Percentiles rank a stretch among this genome's conserved stretches.
These are phyloP conservation scores for Belgica antarctica DNA, from an alignment of 2,888 invertebrate species.

Conservation along the genomic window DNA sequence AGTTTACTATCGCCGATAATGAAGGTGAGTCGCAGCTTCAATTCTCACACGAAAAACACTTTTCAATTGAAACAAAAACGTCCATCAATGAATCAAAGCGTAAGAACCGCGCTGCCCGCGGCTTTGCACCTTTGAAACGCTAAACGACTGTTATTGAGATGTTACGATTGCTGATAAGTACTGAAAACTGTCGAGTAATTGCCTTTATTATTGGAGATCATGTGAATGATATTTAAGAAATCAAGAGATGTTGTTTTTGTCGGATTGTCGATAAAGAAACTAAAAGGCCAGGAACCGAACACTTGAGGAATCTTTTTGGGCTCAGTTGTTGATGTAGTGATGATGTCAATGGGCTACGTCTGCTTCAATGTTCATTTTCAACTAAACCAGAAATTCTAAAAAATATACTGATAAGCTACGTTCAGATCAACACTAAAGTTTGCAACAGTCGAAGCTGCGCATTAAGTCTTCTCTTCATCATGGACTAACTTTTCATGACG, in stretches of 20 bases:
- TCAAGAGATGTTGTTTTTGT: not conserved
- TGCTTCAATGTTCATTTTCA: too few relatives aligned
- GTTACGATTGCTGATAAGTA: conserved; percentile 14
- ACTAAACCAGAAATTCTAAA: too few relatives aligned
- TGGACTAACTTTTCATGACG: too few relatives aligned
- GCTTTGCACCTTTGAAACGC: not conserved
- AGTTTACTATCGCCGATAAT: not conserved
- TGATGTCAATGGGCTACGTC: too few relatives aligned
- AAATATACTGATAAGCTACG: too few relatives aligned
- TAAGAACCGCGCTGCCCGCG: not conserved
- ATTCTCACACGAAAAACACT: not conserved
- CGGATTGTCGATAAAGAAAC: not conserved
- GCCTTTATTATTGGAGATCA: conserved; percentile 17
- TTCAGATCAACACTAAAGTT: too few relatives aligned
- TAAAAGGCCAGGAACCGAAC: conserved; percentile 15
- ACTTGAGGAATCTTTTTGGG: not conserved
- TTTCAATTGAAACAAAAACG: not conserved
- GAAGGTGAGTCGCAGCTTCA: not conserved
- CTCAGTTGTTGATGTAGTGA: too few relatives aligned
- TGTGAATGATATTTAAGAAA: conserved; percentile 17
- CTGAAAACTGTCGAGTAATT: conserved; percentile 28
- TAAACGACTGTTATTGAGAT: conserved; percentile 17
- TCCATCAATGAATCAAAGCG: not conserved
- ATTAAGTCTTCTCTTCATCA: too few relatives aligned
- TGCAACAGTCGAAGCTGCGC: too few relatives aligned